Base-by-base conservation (phyloP, 2,113 vertebrate species). In the Podiceps cristatus region DNA sequence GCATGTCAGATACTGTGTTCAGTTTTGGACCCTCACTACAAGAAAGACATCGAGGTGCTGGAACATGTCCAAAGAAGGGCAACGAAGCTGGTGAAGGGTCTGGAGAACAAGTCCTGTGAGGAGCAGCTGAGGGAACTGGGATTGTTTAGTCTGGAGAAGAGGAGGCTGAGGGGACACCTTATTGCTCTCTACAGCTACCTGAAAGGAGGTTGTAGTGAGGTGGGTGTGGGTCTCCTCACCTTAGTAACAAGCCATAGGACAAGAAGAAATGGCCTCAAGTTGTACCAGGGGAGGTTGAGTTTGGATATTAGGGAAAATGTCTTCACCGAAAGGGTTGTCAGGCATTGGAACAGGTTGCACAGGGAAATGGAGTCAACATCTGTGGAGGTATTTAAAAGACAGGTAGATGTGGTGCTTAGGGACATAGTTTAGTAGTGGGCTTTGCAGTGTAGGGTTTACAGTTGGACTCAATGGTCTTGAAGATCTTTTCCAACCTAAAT, bases 361-460 rank as follows among this genome's bases (percentile, higher is more conserved):
- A 77, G 37, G 18, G 33, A 50, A 59, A 19, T 37, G 3, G 12
- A 28, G 22, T 50, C 3, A 8, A 6, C 8, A 24, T 33, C 7
- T 10, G 42, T 68, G 20, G 4, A 66, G 5, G 3, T 7, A n/a
- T 72, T 58, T 82, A 73, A 60, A 77, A 52, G 24, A 22, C 0
- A 0, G 8, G 19, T 44, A 76, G 27, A 44, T 28, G 15, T 24
- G 8, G 22, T 4, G 1, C 9, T 49, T n/a, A 42, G 7, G 14
- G n/a, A 72, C 9, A 37, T 13, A 2, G 13, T 85, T 89, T 63
- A 44, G 4, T 56, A 10, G 25, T 89, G 6, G 15, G 55, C 4
- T 37, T 78, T 7, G 17, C 12, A 55, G 29, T 60, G 29, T 16
- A 35, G 22, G 4, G 13, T 49, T 72, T 19, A 22, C 2, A 2